phyloP scores from a whole-genome alignment of 2,888 invertebrate species.

The Caenorhabditis angaria region DNA sequence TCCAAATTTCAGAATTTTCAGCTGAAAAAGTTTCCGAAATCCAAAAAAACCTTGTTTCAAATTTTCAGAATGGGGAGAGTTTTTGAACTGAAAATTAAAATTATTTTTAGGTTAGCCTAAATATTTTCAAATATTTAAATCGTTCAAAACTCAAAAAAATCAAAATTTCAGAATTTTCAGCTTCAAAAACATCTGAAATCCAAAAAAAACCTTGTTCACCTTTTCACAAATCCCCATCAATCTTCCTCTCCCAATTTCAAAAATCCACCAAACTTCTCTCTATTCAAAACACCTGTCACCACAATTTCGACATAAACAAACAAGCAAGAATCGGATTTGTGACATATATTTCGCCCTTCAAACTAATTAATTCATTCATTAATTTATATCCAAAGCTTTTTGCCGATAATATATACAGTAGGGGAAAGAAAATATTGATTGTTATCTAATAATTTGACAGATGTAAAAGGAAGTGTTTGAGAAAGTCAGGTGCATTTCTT shows the following conservation, averaged over 20 bases:
- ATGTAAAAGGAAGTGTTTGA: neutral
- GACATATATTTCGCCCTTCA: neutral
- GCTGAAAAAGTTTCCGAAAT: too few species aligned
- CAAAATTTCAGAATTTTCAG: too few species aligned
- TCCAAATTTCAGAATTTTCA: too few species aligned
- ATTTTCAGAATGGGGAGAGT: too few species aligned
- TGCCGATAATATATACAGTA: neutral
- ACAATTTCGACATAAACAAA: conserved; percentile 1
- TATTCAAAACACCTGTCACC: neutral
- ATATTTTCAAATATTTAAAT: too few species aligned
- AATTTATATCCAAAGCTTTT: neutral
- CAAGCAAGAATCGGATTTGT: neutral
- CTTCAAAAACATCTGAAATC: too few species aligned
- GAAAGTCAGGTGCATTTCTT: neutral
- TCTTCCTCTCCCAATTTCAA: neutral
- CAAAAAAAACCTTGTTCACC: too few species aligned
- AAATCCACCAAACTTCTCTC: neutral
- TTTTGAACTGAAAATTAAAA: too few species aligned
- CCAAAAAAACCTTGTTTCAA: too few species aligned
- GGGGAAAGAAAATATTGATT: neutral
- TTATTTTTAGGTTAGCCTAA: too few species aligned
- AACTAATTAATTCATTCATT: neutral
- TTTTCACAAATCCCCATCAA: neutral
- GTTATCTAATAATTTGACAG: conserved; percentile 2
- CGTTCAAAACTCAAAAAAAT: too few species aligned